Evolutionary conservation across 2,888 invertebrate species (phyloP).

Genomic region (Scaeva pyrastri): DNA sequence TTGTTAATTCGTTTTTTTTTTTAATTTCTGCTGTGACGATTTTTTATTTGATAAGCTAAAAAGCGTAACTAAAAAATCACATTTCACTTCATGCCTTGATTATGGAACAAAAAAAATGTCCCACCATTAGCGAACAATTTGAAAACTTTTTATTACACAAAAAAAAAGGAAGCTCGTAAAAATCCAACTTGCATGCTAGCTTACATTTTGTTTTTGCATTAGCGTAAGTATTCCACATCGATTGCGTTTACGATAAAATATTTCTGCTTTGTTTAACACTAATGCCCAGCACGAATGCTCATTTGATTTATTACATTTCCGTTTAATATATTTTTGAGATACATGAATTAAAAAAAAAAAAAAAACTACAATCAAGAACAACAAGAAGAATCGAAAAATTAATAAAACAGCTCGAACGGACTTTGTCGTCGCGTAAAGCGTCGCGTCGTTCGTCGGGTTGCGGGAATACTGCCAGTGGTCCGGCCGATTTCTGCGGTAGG

Average conservation of each 20-base stretch:
- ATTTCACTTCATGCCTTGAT: background rate
- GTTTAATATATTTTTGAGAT: constrained; percentile 25
- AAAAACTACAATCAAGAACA: background rate
- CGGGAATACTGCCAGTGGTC: constrained; percentile 45
- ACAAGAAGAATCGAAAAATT: constrained; percentile 6
- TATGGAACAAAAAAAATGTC: background rate
- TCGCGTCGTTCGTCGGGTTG: constrained; percentile 4
- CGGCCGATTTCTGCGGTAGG: constrained; percentile 46
- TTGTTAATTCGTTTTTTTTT: background rate
- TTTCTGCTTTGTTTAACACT: constrained; percentile 38
- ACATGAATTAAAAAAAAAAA: constrained; percentile 4
- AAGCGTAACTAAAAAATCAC: constrained; percentile 18
- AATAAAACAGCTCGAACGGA: constrained; percentile 20
- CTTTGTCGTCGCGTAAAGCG: constrained; percentile 3
- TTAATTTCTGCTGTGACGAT: background rate
- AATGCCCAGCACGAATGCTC: constrained; percentile 40
- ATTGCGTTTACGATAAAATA: constrained; percentile 49
- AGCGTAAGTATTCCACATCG: constrained; percentile 54
- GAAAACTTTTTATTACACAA: constrained; percentile 14
- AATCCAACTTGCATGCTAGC: constrained; percentile 40
- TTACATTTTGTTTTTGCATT: constrained; percentile 67
- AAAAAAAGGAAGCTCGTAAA: background rate
- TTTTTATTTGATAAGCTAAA: constrained; percentile 2
- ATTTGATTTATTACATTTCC: constrained; percentile 36
- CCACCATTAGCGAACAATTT: constrained; percentile 29